Percentiles rank a stretch among this genome's conserved stretches.
Evolutionary conservation across 2,888 invertebrate species (phyloP).

Genomic region (Spicauda simplicius): DNA sequence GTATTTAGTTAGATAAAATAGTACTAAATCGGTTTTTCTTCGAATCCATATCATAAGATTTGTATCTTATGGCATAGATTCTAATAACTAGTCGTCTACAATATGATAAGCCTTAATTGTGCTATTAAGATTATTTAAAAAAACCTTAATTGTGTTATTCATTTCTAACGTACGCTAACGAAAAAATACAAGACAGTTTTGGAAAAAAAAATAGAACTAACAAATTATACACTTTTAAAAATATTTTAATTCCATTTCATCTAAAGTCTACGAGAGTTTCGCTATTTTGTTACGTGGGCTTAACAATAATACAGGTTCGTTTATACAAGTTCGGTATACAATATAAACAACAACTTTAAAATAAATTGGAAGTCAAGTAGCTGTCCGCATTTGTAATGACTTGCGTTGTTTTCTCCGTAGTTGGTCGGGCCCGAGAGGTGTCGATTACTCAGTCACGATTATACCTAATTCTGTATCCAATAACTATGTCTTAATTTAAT

Average conservation of each 20-base stretch:
- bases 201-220: neutral
- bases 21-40: too few relatives aligned
- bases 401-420: neutral
- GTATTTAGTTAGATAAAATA: too few relatives aligned
- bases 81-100: too few relatives aligned
- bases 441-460: neutral
- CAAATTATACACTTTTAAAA: neutral
- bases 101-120: too few relatives aligned
- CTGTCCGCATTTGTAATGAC: slow-evolving; percentile 1
- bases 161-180: too few relatives aligned
- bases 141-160: too few relatives aligned
- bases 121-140: too few relatives aligned
- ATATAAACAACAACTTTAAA: slow-evolving; percentile 2
- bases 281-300: neutral
- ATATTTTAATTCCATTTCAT: neutral
- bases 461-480: neutral
- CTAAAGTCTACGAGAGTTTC: neutral
- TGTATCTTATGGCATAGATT: too few relatives aligned
- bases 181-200: too few relatives aligned
- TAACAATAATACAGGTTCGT: neutral
- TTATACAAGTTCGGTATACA: neutral
- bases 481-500: neutral
- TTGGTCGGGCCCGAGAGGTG: neutral
- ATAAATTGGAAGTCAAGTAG: slow-evolving; percentile 2
- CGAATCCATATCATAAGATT: too few relatives aligned